These are phyloP conservation scores for Galaxias olidus DNA, from an alignment of 2,797 vertebrate genomes.

Conservation along the genomic window DNA sequence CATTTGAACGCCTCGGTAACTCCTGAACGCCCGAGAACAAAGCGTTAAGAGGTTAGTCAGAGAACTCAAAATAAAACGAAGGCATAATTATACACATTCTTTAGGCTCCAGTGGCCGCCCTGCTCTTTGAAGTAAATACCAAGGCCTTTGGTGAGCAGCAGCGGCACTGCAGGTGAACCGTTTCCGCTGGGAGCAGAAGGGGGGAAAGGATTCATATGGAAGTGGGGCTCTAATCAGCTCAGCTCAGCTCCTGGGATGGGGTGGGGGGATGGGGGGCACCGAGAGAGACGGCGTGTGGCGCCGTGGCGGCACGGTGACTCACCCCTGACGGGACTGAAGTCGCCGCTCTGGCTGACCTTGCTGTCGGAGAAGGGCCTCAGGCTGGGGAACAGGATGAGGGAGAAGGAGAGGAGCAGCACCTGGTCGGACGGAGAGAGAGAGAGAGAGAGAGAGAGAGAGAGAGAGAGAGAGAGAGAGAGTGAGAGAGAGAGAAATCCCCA, in stretches of 20 bases:
- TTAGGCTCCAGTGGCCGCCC: background rate
- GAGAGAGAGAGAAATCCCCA: background rate
- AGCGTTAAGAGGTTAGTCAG: background rate
- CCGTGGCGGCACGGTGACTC: constrained; percentile 51
- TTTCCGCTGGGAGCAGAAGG: background rate
- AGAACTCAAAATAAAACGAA: background rate
- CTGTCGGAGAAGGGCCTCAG: constrained; percentile 74
- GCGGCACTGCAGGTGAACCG: constrained; percentile 22
- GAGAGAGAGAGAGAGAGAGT: background rate
- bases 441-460: background rate
- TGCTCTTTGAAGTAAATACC: constrained; percentile 26
- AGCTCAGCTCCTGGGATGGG: background rate
- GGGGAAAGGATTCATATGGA: background rate
- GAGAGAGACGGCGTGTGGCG: background rate
- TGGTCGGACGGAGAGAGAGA: constrained; percentile 26
- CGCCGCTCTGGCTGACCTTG: constrained; percentile 72
- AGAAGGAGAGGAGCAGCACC: constrained; percentile 78
- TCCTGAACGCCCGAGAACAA: background rate
- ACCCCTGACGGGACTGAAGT: constrained; percentile 77
- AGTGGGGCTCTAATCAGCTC: background rate
- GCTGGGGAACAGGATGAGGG: constrained; percentile 75
- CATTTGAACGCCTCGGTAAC: background rate
- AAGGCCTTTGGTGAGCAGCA: constrained; percentile 14
- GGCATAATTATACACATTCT: background rate
- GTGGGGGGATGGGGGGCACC: background rate